Conservation (phyloP, 2,888 invertebrate genomes). For the Lymantria dispar region DNA sequence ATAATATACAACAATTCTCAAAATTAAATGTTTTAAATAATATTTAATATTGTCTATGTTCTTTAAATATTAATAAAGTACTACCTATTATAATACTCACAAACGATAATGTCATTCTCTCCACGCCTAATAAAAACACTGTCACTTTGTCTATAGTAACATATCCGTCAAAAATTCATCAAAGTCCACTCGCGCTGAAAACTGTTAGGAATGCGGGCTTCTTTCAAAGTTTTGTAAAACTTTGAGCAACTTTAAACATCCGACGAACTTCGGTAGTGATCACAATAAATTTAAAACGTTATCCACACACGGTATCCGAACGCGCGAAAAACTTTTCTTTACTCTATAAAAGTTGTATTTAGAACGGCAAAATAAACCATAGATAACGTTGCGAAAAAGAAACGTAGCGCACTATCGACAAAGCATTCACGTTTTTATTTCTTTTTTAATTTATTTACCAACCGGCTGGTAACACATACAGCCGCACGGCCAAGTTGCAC, state of each 20-base stretch:
- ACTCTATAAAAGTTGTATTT: slow-evolving; percentile 53
- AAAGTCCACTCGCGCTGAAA: slow-evolving; percentile 21
- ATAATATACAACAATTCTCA: background rate
- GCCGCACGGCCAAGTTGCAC: slow-evolving; percentile 81
- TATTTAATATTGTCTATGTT: background rate
- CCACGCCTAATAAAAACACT: slow-evolving; percentile 58
- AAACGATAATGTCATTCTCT: slow-evolving; percentile 80
- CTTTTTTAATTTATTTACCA: slow-evolving; percentile 74
- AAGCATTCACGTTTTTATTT: slow-evolving; percentile 58
- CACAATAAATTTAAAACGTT: slow-evolving; percentile 13
- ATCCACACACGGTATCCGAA: slow-evolving; percentile 20
- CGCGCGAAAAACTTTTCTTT: slow-evolving; percentile 36
- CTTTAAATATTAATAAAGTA: background rate
- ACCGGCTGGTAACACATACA: slow-evolving; percentile 73
- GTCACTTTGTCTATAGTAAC: slow-evolving; percentile 41
- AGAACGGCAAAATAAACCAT: slow-evolving; percentile 54
- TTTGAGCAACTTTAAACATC: slow-evolving; percentile 22
- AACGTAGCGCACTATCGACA: slow-evolving; percentile 74
- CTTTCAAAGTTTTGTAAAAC: slow-evolving; percentile 19
- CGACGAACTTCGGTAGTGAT: slow-evolving; percentile 14
- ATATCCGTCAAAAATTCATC: slow-evolving; percentile 18
- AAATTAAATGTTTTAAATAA: too few relatives aligned
- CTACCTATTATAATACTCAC: slow-evolving; percentile 56
- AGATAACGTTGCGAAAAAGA: slow-evolving; percentile 70
- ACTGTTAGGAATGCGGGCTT: slow-evolving; percentile 12